A percentile compares a stretch with the other conserved stretches of the same genome.
Evolutionary conservation across 2,113 vertebrate genomes (phyloP).

Genomic region (Podarcis raffonei): DNA sequence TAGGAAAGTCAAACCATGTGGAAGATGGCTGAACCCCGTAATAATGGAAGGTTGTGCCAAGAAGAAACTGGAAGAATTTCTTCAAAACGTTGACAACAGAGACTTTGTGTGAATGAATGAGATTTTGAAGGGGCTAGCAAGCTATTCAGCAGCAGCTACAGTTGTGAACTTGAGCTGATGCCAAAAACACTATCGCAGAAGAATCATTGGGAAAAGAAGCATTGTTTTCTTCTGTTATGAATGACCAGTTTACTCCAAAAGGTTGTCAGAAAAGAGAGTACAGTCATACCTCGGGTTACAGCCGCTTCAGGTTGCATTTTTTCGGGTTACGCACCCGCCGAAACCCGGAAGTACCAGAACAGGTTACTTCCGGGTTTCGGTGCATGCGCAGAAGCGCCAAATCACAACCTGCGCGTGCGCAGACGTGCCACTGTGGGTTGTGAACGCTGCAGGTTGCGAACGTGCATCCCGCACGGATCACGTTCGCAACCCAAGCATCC

Average conservation of each 20-base stretch:
- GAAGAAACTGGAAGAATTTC: slow-evolving; percentile 79
- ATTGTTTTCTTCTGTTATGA: slow-evolving; percentile 76
- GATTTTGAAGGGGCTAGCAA: slow-evolving; percentile 86
- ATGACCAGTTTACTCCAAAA: slow-evolving; percentile 65
- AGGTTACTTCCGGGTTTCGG: too few species aligned
- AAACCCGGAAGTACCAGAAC: too few species aligned
- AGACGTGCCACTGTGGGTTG: too few species aligned
- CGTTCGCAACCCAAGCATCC: too few species aligned
- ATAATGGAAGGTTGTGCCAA: slow-evolving; percentile 75
- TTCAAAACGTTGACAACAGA: slow-evolving; percentile 76
- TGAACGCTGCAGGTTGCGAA: too few species aligned
- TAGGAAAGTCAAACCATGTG: slow-evolving; percentile 43
- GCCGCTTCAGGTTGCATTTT: too few species aligned
- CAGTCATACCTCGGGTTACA: too few species aligned
- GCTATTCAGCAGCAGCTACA: slow-evolving; percentile 86
- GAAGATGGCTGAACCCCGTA: slow-evolving; percentile 31
- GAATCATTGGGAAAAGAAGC: slow-evolving; percentile 83
- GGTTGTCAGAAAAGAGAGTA: too few species aligned
- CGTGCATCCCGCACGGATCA: too few species aligned
- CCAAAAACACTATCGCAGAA: slow-evolving; percentile 87
- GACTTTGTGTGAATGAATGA: slow-evolving; percentile 91
- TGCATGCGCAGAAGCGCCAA: too few species aligned
- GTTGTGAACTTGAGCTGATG: not conserved
- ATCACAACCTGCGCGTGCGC: too few species aligned
- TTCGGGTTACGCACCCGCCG: too few species aligned